Percentiles rank a stretch among this genome's conserved stretches.
phyloP scores from a whole-genome alignment of 2,888 invertebrate genomes.

The Drosophila crucigera region DNA sequence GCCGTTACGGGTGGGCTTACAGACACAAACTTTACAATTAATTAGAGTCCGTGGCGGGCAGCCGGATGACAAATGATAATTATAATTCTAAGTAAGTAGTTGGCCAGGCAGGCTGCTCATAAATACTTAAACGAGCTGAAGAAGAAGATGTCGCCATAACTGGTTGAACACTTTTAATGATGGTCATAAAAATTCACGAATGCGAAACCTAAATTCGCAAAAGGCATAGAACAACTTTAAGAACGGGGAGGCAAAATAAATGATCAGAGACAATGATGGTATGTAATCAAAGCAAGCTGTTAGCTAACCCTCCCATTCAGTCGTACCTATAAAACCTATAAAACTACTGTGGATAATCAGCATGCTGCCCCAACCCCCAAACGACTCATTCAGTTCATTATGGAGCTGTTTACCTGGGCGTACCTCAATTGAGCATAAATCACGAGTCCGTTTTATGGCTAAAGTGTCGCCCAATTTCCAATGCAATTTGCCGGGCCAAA shows the following conservation, averaged over 20 bases:
- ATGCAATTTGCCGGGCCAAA: constrained; percentile 55
- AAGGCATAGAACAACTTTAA: constrained; percentile 33
- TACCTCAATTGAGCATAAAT: constrained; percentile 75
- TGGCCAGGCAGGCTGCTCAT: constrained; percentile 22
- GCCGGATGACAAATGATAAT: constrained; percentile 79
- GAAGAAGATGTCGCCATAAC: constrained; percentile 59
- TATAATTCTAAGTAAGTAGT: constrained; percentile 55
- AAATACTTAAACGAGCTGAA: constrained; percentile 1
- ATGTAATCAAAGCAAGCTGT: constrained; percentile 60
- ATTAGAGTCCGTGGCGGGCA: constrained; percentile 60
- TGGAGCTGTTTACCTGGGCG: constrained; percentile 72
- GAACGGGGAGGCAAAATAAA: constrained; percentile 44
- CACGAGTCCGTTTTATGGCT: constrained; percentile 71
- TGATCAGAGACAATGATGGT: constrained; percentile 55
- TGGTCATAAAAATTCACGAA: constrained; percentile 68
- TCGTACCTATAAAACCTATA: constrained; percentile 8
- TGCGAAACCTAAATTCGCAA: constrained; percentile 36
- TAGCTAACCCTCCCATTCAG: constrained; percentile 13
- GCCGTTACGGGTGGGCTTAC: constrained; percentile 39
- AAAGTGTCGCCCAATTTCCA: constrained; percentile 76
- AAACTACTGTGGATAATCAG: constrained; percentile 34
- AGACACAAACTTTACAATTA: constrained; percentile 76
- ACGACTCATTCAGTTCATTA: constrained; percentile 68
- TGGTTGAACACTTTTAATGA: constrained; percentile 70
- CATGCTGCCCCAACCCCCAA: not conserved